Base-by-base conservation (phyloP, 2,888 invertebrate species). In the Dicyrtomina minuta region DNA sequence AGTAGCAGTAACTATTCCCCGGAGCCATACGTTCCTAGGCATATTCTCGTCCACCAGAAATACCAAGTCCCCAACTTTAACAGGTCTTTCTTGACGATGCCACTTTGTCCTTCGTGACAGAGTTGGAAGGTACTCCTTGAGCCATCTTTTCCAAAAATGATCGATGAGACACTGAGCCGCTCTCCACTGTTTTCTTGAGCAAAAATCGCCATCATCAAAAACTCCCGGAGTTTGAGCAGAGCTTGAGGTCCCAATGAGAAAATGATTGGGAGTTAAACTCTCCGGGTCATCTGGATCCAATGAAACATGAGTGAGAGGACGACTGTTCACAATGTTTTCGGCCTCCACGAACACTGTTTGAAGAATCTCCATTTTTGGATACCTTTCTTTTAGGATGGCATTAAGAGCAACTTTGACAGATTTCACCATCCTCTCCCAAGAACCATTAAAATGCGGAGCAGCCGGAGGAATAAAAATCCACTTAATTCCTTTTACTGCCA, bases 181-280 rank as follows among this genome's bases (percentile, higher is more conserved):
- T 10, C 61, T 10, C 46, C 61, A 61, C n/a, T 61, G 44, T 22
- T 44, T 43, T 24, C 15, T 4, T 1, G 13, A 8, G 13, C 17
- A 15, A 1, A 44, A 26, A 24, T 61, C 61, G 24, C n/a, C 13
- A 6, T 61, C 61, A 1, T 41, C 61, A 26, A 61, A 61, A 6
- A 56, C 26, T 53, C 72, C 73, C 0, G 79, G 53, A 0, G 67
- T 55, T 4, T 43, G 66, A 0, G 79, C 68, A n/a, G 44, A 27
- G 6, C 56, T 44, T 2, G 80, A 62, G 20, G 46, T 22, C 12
- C 79, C 79, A 51, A 79, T 70, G 12, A 81, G 69, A 65, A 80
- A 79, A 71, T 81, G 80, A 20, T 76, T 79, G 4, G 80, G 79
- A 0, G 80, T 79, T 1, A 80, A 65, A 6, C 77, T 72, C 26